Percentiles rank a stretch among this genome's conserved stretches.
Evolutionary conservation across 2,113 vertebrate species (phyloP).

Genomic region (Origma solitaria): DNA sequence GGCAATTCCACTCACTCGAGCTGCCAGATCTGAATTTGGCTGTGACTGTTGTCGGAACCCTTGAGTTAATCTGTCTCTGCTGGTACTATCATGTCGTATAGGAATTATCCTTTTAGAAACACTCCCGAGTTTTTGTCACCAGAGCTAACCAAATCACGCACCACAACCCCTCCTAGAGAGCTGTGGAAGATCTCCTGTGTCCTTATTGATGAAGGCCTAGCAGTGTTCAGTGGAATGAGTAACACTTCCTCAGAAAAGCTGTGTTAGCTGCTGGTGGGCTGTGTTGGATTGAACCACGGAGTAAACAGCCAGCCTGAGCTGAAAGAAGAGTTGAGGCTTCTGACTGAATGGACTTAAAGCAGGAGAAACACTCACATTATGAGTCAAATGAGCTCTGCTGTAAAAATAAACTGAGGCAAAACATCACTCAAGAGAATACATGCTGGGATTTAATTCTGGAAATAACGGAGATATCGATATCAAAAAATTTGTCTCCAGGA

Average conservation of each 20-base stretch:
- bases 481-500: not conserved
- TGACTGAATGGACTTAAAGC: not conserved
- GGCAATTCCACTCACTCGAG: not conserved
- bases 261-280: not conserved
- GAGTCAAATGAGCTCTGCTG: not conserved
- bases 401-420: not conserved
- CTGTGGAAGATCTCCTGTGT: not conserved
- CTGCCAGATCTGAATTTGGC: not conserved
- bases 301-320: not conserved
- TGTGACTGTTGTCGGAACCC: not conserved
- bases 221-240: not conserved
- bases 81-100: not conserved
- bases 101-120: not conserved
- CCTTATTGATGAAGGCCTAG: not conserved
- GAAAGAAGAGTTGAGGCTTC: not conserved
- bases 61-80: not conserved
- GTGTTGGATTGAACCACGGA: not conserved
- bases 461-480: not conserved
- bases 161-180: not conserved
- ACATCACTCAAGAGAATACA: not conserved
- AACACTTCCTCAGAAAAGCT: not conserved
- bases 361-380: not conserved
- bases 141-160: not conserved
- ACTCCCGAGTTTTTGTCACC: accelerated
- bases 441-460: not conserved